Evolutionary conservation across 2,797 vertebrate genomes (phyloP).

Genomic region (Parotocinclus haroldoi): DNA sequence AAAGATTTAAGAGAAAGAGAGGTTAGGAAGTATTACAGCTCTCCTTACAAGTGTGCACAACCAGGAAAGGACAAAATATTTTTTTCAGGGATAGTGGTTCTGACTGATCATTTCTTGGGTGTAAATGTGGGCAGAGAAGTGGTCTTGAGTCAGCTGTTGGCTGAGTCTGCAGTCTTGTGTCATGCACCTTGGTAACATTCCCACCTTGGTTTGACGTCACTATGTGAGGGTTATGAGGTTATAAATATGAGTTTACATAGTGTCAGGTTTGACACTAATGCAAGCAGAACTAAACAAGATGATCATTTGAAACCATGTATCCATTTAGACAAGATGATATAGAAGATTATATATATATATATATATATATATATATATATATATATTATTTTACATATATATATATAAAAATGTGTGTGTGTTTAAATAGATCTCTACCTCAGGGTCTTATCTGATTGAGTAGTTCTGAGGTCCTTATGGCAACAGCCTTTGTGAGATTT

Average conservation of each 20-base stretch:
- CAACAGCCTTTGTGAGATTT: constrained; percentile 8
- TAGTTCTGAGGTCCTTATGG: constrained; percentile 19
- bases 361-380: too few species aligned
- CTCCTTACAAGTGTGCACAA: neutral
- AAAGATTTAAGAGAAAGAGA: constrained; percentile 28
- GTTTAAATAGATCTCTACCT: neutral
- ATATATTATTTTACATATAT: too few species aligned
- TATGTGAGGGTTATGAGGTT: neutral
- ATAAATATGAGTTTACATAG: constrained; percentile 25
- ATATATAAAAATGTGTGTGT: too few species aligned
- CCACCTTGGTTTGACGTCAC: constrained; percentile 35
- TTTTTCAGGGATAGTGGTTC: neutral
- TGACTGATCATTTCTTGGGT: neutral
- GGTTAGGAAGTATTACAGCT: neutral
- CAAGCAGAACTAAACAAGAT: constrained; percentile 10
- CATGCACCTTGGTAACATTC: constrained; percentile 5
- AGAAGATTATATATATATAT: too few species aligned
- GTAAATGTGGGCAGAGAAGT: constrained; percentile 6
- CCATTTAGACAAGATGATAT: neutral
- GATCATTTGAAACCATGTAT: neutral
- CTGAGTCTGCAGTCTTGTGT: neutral
- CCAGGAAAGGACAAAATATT: neutral
- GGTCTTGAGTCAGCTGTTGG: constrained; percentile 14
- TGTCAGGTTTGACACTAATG: constrained; percentile 13
- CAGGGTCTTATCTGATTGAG: constrained; percentile 2